Evolutionary conservation across 2,797 vertebrate species (phyloP).

Genomic region (Malacoctenus gilli): DNA sequence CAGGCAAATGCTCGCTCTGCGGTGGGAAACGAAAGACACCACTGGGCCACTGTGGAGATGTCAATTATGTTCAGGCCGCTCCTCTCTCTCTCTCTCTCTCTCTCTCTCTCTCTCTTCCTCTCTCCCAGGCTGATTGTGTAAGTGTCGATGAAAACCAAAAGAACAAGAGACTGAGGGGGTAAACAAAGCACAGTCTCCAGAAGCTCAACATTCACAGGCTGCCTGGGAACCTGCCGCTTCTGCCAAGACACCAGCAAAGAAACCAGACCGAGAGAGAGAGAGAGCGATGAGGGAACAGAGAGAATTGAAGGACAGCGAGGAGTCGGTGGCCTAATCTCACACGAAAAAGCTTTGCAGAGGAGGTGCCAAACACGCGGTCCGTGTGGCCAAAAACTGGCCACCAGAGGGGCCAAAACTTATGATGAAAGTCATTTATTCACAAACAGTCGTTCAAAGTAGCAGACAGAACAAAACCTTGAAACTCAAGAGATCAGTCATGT

Average conservation of each 20-base stretch:
- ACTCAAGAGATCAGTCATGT: too few relatives aligned
- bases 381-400: too few relatives aligned
- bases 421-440: too few relatives aligned
- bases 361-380: too few relatives aligned
- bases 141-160: slow-evolving; percentile 70
- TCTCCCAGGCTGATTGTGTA: slow-evolving; percentile 68
- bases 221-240: slow-evolving; percentile 80
- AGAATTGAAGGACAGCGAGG: slow-evolving; percentile 34
- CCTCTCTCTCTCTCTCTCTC: slow-evolving; percentile 35
- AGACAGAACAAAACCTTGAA: too few relatives aligned
- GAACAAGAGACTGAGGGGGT: slow-evolving; percentile 67
- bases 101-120: slow-evolving; percentile 39
- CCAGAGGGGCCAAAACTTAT: too few relatives aligned
- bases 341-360: slow-evolving; percentile 1
- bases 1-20: slow-evolving; percentile 42
- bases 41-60: slow-evolving; percentile 67
- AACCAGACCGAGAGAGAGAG: too few relatives aligned
- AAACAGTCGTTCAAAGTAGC: too few relatives aligned
- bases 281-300: slow-evolving; percentile 54
- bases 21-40: slow-evolving; percentile 72
- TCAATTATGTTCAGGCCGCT: slow-evolving; percentile 69
- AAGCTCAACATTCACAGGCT: slow-evolving; percentile 74
- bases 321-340: slow-evolving; percentile 33
- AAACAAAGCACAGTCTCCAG: slow-evolving; percentile 69
- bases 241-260: slow-evolving; percentile 77